A percentile compares a stretch with the other conserved stretches of the same genome.
Evolutionary conservation across 1,140 invertebrate genomes (phyloP).

Genomic region (Microvelia longipes): DNA sequence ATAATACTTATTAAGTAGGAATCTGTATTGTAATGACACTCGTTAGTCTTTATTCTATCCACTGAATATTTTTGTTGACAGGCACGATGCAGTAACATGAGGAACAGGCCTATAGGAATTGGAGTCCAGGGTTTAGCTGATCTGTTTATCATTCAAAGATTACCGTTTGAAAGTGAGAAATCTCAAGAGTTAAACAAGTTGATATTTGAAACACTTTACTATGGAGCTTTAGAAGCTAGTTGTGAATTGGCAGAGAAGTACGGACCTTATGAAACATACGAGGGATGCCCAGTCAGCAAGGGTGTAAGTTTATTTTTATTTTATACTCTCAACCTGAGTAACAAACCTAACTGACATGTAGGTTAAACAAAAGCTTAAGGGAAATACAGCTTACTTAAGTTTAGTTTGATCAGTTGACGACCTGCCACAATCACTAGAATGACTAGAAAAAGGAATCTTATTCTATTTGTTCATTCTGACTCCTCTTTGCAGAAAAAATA

Average conservation of each 20-base stretch:
- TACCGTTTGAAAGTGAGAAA: conserved; percentile 76
- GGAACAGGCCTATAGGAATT: conserved; percentile 90
- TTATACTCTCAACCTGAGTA: background rate
- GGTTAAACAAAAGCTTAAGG: too few species aligned
- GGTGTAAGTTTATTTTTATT: conserved; percentile 39
- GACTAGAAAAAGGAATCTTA: too few species aligned
- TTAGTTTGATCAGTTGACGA: too few species aligned
- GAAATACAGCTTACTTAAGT: too few species aligned
- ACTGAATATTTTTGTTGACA: conserved; percentile 27
- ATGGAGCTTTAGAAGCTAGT: conserved; percentile 88
- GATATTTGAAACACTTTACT: conserved; percentile 98
- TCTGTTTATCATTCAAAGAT: conserved; percentile 86
- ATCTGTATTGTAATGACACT: too few species aligned
- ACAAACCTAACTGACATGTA: too few species aligned
- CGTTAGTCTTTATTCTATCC: too few species aligned
- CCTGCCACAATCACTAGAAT: too few species aligned
- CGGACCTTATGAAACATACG: conserved; percentile 82
- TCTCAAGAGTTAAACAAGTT: conserved; percentile 80
- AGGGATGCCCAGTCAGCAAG: conserved; percentile 81
- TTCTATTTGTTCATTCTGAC: too few species aligned
- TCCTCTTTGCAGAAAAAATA: too few species aligned
- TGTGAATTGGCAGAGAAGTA: conserved; percentile 80
- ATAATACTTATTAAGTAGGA: too few species aligned
- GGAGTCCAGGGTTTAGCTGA: conserved; percentile 95
- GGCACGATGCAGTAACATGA: conserved; percentile 66